Base-by-base conservation (phyloP, 1,140 invertebrate genomes). In the Drosophila dunni region DNA sequence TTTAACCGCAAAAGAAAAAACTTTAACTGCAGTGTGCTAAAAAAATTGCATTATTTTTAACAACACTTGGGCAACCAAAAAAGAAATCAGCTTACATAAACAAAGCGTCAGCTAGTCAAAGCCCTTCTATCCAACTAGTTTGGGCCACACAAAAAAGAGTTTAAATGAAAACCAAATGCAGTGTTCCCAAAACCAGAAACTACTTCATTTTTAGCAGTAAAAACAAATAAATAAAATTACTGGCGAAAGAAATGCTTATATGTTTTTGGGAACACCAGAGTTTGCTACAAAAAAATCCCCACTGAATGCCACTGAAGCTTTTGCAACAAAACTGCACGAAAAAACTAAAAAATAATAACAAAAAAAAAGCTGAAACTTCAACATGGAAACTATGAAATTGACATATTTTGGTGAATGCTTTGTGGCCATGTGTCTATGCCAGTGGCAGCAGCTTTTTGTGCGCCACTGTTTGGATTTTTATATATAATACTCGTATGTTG, bases 331-430 rank as follows among this genome's bases (percentile, higher is more conserved):
- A 40, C 5, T 17, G 38, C 20, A 17, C 7, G 6, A 6, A 29
- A 29, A 29, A 33, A 15, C 46, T 15, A 17, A 63, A 53, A 71
- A 50, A 9, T 42, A 42, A 42, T n/a, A 29, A 33, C 1, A 9
- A 46, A 63, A 63, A 29, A 40, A 36, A 45, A 17, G 17, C n/a
- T 13, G 38, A 67, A 51, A 67, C 65, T 44, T 36, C 53, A 57
- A 44, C 15, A n/a, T 36, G 38, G 7, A 51, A 64, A 60, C 24
- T 72, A 66, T 60, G 63, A 58, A 67, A 72, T 72, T 67, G 69
- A 72, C 69, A 67, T 63, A 72, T 67, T 67, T 63, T 60, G 69
- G n/a, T 53, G 63, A n/a, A 50, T 50, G 62, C 62, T 50, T 50
- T 71, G 68, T 71, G 68, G 60, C 67, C 48, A 36, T 63, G 29